Evolutionary conservation across 2,888 invertebrate species (phyloP), one percentile per base, ranked within the genome.

Genomic region (Cataglyphis livida): DNA sequence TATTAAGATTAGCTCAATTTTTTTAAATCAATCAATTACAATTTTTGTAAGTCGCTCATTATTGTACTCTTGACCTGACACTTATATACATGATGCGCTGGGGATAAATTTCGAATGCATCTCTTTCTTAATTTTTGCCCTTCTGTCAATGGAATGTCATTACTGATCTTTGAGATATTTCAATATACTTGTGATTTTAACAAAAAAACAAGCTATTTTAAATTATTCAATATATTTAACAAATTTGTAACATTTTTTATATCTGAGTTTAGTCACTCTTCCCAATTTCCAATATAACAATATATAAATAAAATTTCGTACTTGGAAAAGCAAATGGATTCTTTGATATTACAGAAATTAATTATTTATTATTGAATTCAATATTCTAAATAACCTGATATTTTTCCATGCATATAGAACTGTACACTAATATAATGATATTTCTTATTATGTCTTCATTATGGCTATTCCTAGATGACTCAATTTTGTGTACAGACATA

Each of bases 1-100:
- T 89, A 87, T 90, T 93, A 93, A 93, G 93, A 90, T 91, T 92
- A 92, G 91, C 91, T 92, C 93, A 93, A 93, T 91, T 91, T 93
- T 92, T 92, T 91, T 89, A 88, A 90, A 90, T 81, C 32, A 64
- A 88, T 85, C 86, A 84, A 89, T 89, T 82, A 84, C 85, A 87
- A 86, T 89, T 93, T 92, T 93, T 92, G 90, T 93, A 93, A 89
- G 89, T 91, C 89, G 89, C 88, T 90, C 90, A 93, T 90, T 90
- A 88, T 87, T 90, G 83, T 90, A 90, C 85, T 88, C 86, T 85
- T 90, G 86, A 83, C 85, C 84, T 85, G 85, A 89, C 84, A 88
- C 85, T 88, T 88, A 87, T 89, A 90, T 86, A 87, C 87, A 86
- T 62, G 82, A 88, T 66, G 83, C 76, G 71, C 75, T 68, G 61